A percentile compares a stretch with the other conserved stretches of the same genome.
Conservation (phyloP, 2,113 vertebrate genomes). For the Perca schrenkii region DNA sequence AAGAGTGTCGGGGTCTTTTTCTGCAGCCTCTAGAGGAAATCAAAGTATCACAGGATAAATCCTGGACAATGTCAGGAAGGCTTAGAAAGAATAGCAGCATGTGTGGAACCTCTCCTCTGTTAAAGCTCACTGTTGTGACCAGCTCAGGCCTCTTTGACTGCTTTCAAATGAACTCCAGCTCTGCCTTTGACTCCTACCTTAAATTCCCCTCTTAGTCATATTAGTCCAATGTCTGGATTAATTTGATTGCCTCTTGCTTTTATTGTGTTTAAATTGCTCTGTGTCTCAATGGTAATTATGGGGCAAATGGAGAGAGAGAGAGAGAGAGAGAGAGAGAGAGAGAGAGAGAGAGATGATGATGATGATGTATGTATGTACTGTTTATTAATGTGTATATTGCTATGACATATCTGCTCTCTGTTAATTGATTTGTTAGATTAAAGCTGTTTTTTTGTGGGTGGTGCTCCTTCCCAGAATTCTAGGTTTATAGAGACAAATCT, state of each 20-base stretch:
- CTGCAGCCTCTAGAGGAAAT: conserved; percentile 13
- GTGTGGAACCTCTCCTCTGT: not conserved
- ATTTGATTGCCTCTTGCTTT: conserved; percentile 22
- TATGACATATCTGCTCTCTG: not conserved
- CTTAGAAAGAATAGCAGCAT: conserved; percentile 13
- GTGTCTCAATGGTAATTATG: conserved; percentile 30
- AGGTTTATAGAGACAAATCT: not conserved
- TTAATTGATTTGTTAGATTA: not conserved
- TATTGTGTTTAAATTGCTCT: conserved; percentile 58
- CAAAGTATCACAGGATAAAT: conserved; percentile 16
- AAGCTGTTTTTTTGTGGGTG: not conserved
- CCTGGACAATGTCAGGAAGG: conserved; percentile 5
- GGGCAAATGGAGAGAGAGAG: not conserved
- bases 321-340: no score
- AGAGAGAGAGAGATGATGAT: no score
- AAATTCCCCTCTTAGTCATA: conserved; percentile 21
- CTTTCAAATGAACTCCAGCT: conserved; percentile 5
- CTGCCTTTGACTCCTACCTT: conserved; percentile 1
- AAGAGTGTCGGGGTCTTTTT: conserved; percentile 12
- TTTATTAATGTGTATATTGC: not conserved
- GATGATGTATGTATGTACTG: no score
- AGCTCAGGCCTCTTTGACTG: not conserved
- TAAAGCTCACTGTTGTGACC: not conserved
- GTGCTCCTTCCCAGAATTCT: no score
- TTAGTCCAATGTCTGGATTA: conserved; percentile 34